Percentiles rank a stretch among this genome's conserved stretches.
These are phyloP conservation scores for Andrena fulva DNA, from an alignment of 2,888 invertebrate genomes.

Conservation along the genomic window DNA sequence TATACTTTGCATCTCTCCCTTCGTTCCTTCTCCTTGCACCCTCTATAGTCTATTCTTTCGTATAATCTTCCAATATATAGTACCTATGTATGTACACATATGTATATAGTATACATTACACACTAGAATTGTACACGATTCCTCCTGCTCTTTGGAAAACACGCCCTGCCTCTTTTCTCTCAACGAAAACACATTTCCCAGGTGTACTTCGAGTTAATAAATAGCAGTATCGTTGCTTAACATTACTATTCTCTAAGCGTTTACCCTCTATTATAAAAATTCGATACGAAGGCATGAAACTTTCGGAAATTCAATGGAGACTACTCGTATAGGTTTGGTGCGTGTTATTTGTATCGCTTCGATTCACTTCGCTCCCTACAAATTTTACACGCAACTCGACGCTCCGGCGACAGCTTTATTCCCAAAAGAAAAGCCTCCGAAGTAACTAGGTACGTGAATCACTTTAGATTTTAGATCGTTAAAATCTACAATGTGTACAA, in stretches of 20 bases:
- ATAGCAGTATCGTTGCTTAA: constrained; percentile 38
- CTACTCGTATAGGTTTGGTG: constrained; percentile 41
- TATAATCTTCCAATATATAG: constrained; percentile 25
- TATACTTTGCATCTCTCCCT: neutral
- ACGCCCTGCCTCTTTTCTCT: constrained; percentile 21
- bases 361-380: neutral
- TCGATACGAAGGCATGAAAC: constrained; percentile 62
- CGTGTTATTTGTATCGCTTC: constrained; percentile 44
- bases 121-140: constrained; percentile 42
- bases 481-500: neutral
- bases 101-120: constrained; percentile 5
- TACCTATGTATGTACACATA: constrained; percentile 29
- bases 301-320: constrained; percentile 50
- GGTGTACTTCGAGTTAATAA: constrained; percentile 49
- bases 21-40: neutral
- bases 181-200: constrained; percentile 3
- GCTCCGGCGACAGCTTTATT: neutral
- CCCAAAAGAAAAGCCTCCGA: neutral
- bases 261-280: constrained; percentile 53
- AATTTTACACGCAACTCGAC: constrained; percentile 1
- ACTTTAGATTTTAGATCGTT: constrained; percentile 1
- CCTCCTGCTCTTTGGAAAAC: constrained; percentile 27
- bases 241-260: constrained; percentile 29
- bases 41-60: constrained; percentile 3
- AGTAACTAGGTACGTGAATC: neutral